phyloP scores from a whole-genome alignment of 2,888 invertebrate species.

The Cephus rjabovi region DNA sequence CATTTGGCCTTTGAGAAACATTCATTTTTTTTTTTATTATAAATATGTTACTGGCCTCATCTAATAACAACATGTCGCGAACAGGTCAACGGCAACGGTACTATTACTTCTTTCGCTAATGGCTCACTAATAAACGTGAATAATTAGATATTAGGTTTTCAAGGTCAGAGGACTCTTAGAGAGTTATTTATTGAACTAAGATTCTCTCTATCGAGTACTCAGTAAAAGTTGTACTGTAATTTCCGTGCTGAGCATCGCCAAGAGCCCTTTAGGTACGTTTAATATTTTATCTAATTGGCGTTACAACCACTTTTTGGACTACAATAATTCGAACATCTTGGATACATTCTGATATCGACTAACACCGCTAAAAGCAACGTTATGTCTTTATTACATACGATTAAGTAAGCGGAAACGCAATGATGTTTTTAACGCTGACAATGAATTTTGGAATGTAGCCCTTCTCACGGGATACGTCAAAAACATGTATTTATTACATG shows the following conservation, averaged over 20 bases:
- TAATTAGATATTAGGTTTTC: constrained; percentile 46
- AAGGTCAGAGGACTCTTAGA: constrained; percentile 33
- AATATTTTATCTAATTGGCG: constrained; percentile 7
- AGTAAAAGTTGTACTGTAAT: constrained; percentile 49
- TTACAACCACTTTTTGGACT: constrained; percentile 38
- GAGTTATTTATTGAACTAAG: constrained; percentile 54
- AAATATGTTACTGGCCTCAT: too few species aligned
- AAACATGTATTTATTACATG: constrained; percentile 11
- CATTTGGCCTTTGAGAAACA: too few species aligned
- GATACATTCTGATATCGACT: constrained; percentile 32
- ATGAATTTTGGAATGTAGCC: not conserved
- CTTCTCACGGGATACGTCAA: not conserved
- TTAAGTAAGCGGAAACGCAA: too few species aligned
- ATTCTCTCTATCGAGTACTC: constrained; percentile 52
- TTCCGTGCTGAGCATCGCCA: constrained; percentile 29
- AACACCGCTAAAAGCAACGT: too few species aligned
- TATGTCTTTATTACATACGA: too few species aligned
- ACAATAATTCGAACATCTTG: constrained; percentile 29
- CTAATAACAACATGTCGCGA: too few species aligned
- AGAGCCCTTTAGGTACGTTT: constrained; percentile 4
- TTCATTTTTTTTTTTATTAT: too few species aligned
- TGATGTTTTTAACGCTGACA: not conserved
- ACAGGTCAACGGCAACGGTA: too few species aligned
- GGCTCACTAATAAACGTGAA: constrained; percentile 44
- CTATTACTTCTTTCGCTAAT: constrained; percentile 44